Evolutionary conservation across 2,888 invertebrate genomes (phyloP).

Genomic region (Morpho helenor): DNA sequence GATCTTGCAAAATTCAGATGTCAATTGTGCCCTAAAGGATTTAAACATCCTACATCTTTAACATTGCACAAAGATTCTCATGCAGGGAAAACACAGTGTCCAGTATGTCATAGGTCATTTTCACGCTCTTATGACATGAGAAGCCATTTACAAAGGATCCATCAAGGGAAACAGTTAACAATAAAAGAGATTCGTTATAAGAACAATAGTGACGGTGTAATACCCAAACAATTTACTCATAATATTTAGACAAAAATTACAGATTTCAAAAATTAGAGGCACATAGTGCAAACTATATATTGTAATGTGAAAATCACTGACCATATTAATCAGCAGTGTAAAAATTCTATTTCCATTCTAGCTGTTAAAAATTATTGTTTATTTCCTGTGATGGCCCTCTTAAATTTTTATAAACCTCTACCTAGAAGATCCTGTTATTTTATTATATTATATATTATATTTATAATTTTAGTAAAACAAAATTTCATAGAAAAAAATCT

Average conservation of each 20-base stretch:
- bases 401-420: no score
- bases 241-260: constrained; percentile 49
- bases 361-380: no score
- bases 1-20: constrained; percentile 80
- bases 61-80: constrained; percentile 82
- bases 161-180: constrained; percentile 75
- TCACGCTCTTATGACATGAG: constrained; percentile 82
- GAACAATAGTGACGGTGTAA: constrained; percentile 55
- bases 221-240: constrained; percentile 64
- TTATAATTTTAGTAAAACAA: no score
- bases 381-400: no score
- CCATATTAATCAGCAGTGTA: not conserved
- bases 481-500: no score
- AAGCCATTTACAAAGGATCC: constrained; percentile 79
- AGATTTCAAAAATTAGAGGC: constrained; percentile 35
- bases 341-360: no score
- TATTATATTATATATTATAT: no score
- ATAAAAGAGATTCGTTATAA: constrained; percentile 74
- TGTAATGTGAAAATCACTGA: not conserved
- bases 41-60: constrained; percentile 81
- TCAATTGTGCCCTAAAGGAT: constrained; percentile 81
- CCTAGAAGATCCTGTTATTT: no score
- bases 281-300: constrained; percentile 40
- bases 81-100: constrained; percentile 81
- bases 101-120: constrained; percentile 80